Base-by-base conservation (phyloP, 1,140 invertebrate species). In the Thalassaphorura encarpata region DNA sequence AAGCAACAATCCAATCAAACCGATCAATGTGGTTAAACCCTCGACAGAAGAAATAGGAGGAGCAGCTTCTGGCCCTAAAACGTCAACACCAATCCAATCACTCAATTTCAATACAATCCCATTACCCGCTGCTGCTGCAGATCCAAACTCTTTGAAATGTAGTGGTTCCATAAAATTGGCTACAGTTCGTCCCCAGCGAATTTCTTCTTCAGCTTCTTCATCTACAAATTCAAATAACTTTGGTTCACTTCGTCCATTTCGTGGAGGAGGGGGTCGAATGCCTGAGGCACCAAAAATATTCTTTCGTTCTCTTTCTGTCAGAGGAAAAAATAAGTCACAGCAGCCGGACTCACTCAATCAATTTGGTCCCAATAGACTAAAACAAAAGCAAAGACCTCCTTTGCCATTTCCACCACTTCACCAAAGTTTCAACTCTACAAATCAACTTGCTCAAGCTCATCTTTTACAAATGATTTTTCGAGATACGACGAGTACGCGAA, bases 211-310 rank as follows among this genome's bases (percentile, higher is more conserved):
- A n/a, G 18, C 43, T 1, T 51, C 47, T 26, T 29, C 2, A 42
- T 8, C n/a, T 54, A 53, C 6, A 24, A 18, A 36, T 15, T 27
- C 45, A 31, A 36, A 39, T 39, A 51, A 39, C 21, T 51, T 36
- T 27, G 55, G 58, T 8, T 60, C 54, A 21, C 60, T 64, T 23
- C 62, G 62, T 28, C 63, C 63, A 19, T 64, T 65, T 49, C n/a
- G n/a, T n/a, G n/a, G n/a, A n/a, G n/a, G n/a, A n/a, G n/a, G n/a
- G n/a, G n/a, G n/a, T n/a, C 55, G 61, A 19, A 36, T 63, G 31
- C 63, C 66, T 24, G 63, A 66, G 45, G 63, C 56, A 11, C 56
- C 66, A 0, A 58, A 60, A 58, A 58, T 61, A 21, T 52, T 59
- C 4, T 67, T 67, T 46, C 41, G 58, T 3, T 66, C 63, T 13